Base-by-base conservation (phyloP, 1,140 invertebrate species). In the Hesperophylax magnus region DNA sequence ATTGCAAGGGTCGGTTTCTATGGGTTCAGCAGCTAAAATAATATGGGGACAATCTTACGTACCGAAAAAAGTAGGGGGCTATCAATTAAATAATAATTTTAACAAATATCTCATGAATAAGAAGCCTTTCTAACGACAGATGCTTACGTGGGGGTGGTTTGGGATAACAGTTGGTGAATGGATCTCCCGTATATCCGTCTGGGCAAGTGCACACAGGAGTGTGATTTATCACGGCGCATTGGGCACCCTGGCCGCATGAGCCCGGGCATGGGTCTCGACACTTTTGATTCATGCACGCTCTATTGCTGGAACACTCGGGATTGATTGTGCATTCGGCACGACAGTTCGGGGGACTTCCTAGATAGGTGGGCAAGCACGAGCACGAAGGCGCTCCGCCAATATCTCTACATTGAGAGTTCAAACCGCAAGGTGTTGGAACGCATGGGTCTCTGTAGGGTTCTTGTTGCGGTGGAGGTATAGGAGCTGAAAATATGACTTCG, bases 241-340 rank as follows among this genome's bases (percentile, higher is more conserved):
- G 87, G 11, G 93, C 93, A 63, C 89, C 89, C 65, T 92, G 87
- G 63, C 94, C 94, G 84, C 94, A 95, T 0, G 93, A 93, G 15
- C 94, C 93, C 63, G 89, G 91, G 86, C 94, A 95, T 75, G 94
- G 94, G 88, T 95, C 92, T 61, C 89, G 88, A 87, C 94, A 95
- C 88, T 93, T 93, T 85, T 94, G 91, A 82, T 92, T 92, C 52
- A 93, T 92, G 85, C 94, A 96, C 6, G 94, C 94, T 84, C 90
- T 88, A 79, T 91, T 91, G 80, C 91, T 92, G 31, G 91, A 86
- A 87, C 94, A 96, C 85, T 95, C 94, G 0, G 93, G 90, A 86
- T 95, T 94, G n/a, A 94, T 92, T 4, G 91, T 90, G 88, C 94
- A 96, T 87, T 96, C 94, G 47, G 94, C 93, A 84, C 92, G 90